Conservation (phyloP, 2,797 vertebrate species). For the Threskiornis aethiopicus region DNA sequence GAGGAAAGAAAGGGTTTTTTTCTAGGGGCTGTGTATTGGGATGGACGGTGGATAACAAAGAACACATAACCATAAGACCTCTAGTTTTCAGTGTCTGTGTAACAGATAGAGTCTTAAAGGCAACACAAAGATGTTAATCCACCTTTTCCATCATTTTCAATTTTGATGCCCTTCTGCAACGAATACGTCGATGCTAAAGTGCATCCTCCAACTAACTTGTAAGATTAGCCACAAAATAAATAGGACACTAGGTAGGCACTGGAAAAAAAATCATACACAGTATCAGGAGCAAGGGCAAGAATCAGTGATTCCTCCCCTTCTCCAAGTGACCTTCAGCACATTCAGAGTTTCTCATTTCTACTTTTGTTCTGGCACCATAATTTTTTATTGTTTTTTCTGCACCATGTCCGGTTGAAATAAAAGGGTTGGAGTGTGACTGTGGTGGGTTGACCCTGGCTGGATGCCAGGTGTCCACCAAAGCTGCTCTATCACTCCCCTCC, state of each 20-base stretch:
- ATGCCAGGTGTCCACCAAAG: no score
- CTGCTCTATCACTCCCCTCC: no score
- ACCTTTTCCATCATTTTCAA: background rate
- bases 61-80: background rate
- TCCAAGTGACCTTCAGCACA: background rate
- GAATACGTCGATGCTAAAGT: background rate
- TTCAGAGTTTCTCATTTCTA: background rate
- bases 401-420: background rate
- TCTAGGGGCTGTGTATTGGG: background rate
- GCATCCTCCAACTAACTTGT: background rate
- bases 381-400: background rate
- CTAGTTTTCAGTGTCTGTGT: background rate
- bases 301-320: accelerated
- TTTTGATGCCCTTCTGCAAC: background rate
- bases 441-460: no score
- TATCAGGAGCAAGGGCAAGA: background rate
- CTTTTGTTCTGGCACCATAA: background rate
- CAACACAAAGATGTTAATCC: background rate
- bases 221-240: background rate
- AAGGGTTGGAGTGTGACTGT: background rate
- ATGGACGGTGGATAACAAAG: background rate
- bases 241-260: background rate
- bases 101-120: background rate
- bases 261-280: background rate
- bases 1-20: background rate